Evolutionary conservation across 2,113 vertebrate genomes (phyloP), one percentile per base, ranked within the genome.

Genomic region (Catharus minimus): DNA sequence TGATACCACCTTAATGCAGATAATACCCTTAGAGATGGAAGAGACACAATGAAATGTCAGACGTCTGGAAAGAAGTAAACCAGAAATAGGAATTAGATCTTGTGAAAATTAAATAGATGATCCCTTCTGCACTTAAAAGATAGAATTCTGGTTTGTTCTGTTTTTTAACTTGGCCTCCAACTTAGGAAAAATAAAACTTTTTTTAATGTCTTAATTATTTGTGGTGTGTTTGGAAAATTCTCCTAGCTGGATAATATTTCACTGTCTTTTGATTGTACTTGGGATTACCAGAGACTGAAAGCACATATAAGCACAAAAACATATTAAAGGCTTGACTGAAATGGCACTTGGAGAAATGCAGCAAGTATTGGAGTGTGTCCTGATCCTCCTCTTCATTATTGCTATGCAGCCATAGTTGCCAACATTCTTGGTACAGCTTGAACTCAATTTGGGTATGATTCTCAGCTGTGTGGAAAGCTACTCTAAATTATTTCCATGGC

Each of bases 1-100:
- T 85, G 55, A 87, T 91, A 89, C 67, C 53, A 86, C 73, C 80
- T 94, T 88, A 86, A 72, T 86, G 82, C 82, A 91, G 83, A 77
- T 86, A 77, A 86, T 88, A 83, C 55, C 39, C 49, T 78, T 88
- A 52, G 39, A 91, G 53, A 57, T 67, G 66, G 88, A 64, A 75
- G 82, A 69, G 52, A 72, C 36, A 62, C n/a, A 56, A 61, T 86
- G 41, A 86, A 91, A 88, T 88, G 39, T 77, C 72, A 86, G 44
- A 88, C 52, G 22, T 77, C 67, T 90, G 56, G 44, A 72, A 81
- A 92, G 60, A 86, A 73, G 50, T 90, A 74, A 91, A 72, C 7
- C 38, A 85, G 72, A 92, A 88, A 88, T 57, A 69, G 47, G 65
- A 83, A 89, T 71, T 53, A 62, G 53, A 64, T 81, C 80, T 67